These are phyloP conservation scores for Electrophaes corylata DNA, from an alignment of 2,888 invertebrate species.

Conservation along the genomic window DNA sequence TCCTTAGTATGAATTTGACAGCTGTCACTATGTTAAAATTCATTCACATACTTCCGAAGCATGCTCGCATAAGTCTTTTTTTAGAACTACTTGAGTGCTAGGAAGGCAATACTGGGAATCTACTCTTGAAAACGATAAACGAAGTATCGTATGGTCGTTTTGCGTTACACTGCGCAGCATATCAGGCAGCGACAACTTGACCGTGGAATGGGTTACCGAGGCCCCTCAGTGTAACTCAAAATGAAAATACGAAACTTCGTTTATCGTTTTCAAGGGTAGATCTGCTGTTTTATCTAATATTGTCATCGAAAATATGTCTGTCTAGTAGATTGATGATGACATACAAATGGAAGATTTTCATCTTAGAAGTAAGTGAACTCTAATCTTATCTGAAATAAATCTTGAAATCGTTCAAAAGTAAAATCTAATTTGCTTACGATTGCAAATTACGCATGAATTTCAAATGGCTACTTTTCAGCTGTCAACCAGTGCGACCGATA, in stretches of 20 bases:
- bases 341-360: background rate
- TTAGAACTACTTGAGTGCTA: background rate
- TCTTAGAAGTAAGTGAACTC: constrained; percentile 10
- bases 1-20: background rate
- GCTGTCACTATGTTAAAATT: background rate
- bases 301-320: constrained; percentile 1
- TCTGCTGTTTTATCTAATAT: constrained; percentile 6
- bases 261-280: too few relatives aligned
- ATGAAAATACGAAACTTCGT: too few relatives aligned
- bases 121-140: too few relatives aligned
- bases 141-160: too few relatives aligned
- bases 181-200: too few relatives aligned
- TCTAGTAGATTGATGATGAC: constrained; percentile 7
- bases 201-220: too few relatives aligned
- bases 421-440: constrained; percentile 8
- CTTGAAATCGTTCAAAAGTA: constrained; percentile 6
- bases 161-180: too few relatives aligned
- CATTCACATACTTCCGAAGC: background rate
- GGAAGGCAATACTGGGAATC: background rate
- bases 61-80: background rate
- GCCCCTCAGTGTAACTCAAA: too few relatives aligned
- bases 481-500: constrained; percentile 5
- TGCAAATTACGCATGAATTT: background rate
- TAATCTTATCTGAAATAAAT: background rate
- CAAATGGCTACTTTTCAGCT: background rate